Evolutionary conservation across 2,113 vertebrate species (phyloP).

Genomic region (Pseudois nayaur): DNA sequence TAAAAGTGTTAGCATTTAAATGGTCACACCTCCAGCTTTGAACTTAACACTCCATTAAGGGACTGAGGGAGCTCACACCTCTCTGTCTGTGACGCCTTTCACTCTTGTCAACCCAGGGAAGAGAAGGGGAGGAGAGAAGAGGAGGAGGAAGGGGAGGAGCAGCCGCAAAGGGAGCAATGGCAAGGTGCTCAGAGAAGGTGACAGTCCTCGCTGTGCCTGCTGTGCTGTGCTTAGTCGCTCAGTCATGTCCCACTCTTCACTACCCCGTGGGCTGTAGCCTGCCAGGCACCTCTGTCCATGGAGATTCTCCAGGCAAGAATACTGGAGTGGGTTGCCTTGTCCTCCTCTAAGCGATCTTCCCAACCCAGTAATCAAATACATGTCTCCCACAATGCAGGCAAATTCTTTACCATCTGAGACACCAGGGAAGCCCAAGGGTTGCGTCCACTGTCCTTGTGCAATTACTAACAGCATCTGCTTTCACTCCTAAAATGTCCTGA

Average conservation of each 20-base stretch:
- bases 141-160: background rate
- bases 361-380: background rate
- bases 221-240: background rate
- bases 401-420: background rate
- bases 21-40: constrained; percentile 55
- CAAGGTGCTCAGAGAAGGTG: background rate
- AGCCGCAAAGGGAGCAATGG: background rate
- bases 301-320: background rate
- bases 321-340: background rate
- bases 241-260: background rate
- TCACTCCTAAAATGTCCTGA: background rate
- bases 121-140: background rate
- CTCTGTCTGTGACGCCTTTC: constrained; percentile 21
- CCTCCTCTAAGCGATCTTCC: background rate
- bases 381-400: background rate
- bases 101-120: constrained; percentile 4
- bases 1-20: constrained; percentile 60
- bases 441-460: background rate
- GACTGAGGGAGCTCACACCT: constrained; percentile 52
- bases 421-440: background rate
- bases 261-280: background rate
- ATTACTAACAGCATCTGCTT: background rate
- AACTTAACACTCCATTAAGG: constrained; percentile 68
- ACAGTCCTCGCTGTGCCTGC: too few species aligned
- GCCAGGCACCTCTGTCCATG: background rate